Evolutionary conservation across 2,797 vertebrate genomes (phyloP), one percentile per base, ranked within the genome.

Genomic region (Peromyscus attwateri): DNA sequence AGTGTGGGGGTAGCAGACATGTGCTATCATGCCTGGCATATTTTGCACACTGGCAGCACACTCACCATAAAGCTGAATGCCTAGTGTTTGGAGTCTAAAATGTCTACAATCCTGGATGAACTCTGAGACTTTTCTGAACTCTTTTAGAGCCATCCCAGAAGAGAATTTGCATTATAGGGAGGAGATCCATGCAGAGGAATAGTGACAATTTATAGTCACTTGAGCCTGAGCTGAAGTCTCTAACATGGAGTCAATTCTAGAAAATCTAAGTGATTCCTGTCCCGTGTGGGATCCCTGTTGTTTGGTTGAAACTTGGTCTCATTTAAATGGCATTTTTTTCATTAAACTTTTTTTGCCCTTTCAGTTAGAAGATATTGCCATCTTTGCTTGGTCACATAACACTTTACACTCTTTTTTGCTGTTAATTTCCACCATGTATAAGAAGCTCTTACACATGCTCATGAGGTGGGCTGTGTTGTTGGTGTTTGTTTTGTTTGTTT

Each of bases 211-310:
- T 57, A 19, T 4, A 49, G 62, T 85, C 8, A 37, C 40, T 87
- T 93, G 46, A 96, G 27, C 31, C 71, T 49, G 43, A 92, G 62
- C 83, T 46, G 25, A 94, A 80, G 66, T 92, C 16, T 82, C 95
- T 88, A 73, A 37, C 34, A 73, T 11, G 40, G 70, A 49, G 49
- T 95, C 31, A 85, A 34, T 52, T 64, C n/a, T 79, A 64, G 66
- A 71, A 70, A 57, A 93, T 49, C 17, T 9, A 46, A 43, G 27
- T 49, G 12, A 73, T 95, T 92, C 89, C 82, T 31, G 37, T 77
- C 43, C 71, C 3, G 64, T 79, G 1, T 17, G 4, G 52, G 40
- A 77, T 55, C 10, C 68, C 43, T 55, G 49, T 93, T 55, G 64
- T 75, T 84, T 93, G 43, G 60, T 85, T 29, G 10, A 9, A 75